A percentile compares a stretch with the other conserved stretches of the same genome.
These are phyloP conservation scores for Heterodera carotae DNA, from an alignment of 1,140 invertebrate genomes.

Conservation along the genomic window DNA sequence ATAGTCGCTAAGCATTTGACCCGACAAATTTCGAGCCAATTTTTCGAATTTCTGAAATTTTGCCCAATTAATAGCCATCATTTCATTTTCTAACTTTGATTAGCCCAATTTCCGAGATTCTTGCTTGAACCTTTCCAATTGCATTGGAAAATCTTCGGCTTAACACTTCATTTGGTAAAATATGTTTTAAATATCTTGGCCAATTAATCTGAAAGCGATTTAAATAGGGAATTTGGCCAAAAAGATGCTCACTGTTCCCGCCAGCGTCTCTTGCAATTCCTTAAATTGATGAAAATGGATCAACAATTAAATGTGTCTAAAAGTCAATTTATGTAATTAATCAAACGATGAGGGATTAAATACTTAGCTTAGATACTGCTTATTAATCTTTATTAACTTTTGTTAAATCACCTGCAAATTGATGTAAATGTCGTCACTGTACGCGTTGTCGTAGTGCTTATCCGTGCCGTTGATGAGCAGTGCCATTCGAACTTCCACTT, in stretches of 20 bases:
- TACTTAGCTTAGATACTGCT: too few species aligned
- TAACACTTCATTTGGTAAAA: constrained; percentile 35
- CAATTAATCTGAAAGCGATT: constrained; percentile 34
- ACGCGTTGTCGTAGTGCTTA: constrained; percentile 42
- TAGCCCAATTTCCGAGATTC: constrained; percentile 25
- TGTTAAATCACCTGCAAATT: constrained; percentile 31
- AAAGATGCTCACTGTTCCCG: constrained; percentile 30
- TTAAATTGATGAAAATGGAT: not conserved
- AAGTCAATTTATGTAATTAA: too few species aligned
- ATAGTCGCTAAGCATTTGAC: constrained; percentile 34
- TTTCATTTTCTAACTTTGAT: constrained; percentile 19
- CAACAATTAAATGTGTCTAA: too few species aligned
- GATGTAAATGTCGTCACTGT: constrained; percentile 34
- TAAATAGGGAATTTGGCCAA: constrained; percentile 2
- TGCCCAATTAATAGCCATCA: not conserved
- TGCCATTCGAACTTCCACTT: constrained; percentile 36
- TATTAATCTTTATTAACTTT: too few species aligned
- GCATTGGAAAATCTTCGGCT: constrained; percentile 15
- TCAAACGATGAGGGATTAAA: too few species aligned
- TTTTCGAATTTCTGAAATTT: constrained; percentile 34
- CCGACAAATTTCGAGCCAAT: constrained; percentile 29
- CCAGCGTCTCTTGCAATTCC: constrained; percentile 34
- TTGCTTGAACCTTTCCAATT: not conserved
- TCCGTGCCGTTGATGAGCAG: constrained; percentile 35
- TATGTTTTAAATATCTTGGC: constrained; percentile 32